Percentiles rank a stretch among this genome's conserved stretches.
Conservation (phyloP, 2,113 vertebrate genomes). For the Mustelus asterias region DNA sequence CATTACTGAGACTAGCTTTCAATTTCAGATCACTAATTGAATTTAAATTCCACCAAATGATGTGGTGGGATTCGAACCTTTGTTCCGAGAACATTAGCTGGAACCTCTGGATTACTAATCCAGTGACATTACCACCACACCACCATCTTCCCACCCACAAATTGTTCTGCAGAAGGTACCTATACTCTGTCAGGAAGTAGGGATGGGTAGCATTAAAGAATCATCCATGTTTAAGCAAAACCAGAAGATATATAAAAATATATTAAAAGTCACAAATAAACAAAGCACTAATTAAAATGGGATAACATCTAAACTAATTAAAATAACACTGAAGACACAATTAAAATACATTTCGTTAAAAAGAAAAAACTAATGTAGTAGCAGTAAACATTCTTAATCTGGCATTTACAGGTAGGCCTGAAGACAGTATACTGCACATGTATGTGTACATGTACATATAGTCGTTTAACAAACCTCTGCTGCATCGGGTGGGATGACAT, state of each 20-base stretch:
- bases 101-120: too few relatives aligned
- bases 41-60: too few relatives aligned
- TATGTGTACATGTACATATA: not conserved
- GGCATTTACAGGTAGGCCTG: not conserved
- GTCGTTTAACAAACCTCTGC: not conserved
- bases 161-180: not conserved
- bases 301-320: not conserved
- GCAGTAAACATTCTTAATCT: not conserved
- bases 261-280: not conserved
- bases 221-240: not conserved
- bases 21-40: too few relatives aligned
- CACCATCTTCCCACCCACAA: not conserved
- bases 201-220: not conserved
- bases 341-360: not conserved
- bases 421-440: not conserved
- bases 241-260: not conserved
- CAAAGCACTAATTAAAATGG: not conserved
- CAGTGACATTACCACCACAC: too few relatives aligned
- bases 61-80: too few relatives aligned
- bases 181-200: not conserved
- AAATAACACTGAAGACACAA: not conserved
- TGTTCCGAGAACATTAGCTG: too few relatives aligned
- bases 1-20: too few relatives aligned
- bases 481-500: not conserved
- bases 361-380: not conserved